Evolutionary conservation across 1,140 invertebrate genomes (phyloP).

Genomic region (Eurytemora carolleeae): DNA sequence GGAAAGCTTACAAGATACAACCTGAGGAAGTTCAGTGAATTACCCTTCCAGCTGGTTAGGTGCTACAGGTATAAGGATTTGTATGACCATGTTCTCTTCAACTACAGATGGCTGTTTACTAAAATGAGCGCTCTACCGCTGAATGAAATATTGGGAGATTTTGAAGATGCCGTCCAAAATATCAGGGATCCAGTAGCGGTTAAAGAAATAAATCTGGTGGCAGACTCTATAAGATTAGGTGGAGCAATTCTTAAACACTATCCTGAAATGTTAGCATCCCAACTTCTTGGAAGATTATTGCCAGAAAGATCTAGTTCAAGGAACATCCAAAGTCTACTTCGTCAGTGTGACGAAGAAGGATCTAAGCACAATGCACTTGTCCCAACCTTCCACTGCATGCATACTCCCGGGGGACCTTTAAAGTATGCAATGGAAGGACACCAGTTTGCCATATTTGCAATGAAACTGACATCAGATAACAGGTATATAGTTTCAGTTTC

Average conservation of each 20-base stretch:
- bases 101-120: conserved; percentile 91
- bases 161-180: conserved; percentile 73
- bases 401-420: conserved; percentile 87
- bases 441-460: conserved; percentile 90
- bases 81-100: conserved; percentile 82
- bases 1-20: conserved; percentile 50
- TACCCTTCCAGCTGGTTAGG: conserved; percentile 80
- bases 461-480: conserved; percentile 71
- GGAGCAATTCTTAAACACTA: conserved; percentile 70
- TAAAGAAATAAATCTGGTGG: conserved; percentile 76
- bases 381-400: conserved; percentile 80
- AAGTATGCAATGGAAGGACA: conserved; percentile 96
- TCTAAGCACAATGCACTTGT: conserved; percentile 68
- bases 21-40: conserved; percentile 51
- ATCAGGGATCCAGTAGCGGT: conserved; percentile 62
- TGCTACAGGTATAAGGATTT: conserved; percentile 76
- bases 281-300: conserved; percentile 71
- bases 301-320: conserved; percentile 69
- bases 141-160: conserved; percentile 79
- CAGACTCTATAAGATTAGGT: conserved; percentile 76
- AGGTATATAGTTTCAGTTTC: conserved; percentile 88
- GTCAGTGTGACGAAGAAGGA: conserved; percentile 70
- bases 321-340: conserved; percentile 61
- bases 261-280: conserved; percentile 87
- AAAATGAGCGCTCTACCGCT: conserved; percentile 85